Base-by-base conservation (phyloP, 2,888 invertebrate genomes). In the Macaria liturata region DNA sequence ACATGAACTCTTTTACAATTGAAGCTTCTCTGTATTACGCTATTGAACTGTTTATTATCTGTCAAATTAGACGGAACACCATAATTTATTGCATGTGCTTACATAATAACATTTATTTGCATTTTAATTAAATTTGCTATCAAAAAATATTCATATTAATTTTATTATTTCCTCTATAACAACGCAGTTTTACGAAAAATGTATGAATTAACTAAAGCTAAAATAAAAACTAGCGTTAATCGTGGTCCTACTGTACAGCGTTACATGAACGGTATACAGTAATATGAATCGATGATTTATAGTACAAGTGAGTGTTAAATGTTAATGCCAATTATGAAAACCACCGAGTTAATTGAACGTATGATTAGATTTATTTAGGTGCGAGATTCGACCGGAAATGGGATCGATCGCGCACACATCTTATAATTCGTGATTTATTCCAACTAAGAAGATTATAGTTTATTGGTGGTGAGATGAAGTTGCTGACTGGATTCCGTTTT, bases 231-330 rank as follows among this genome's bases (percentile, higher is more conserved):
- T 20, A 20, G 2, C 9, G 32, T n/a, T 3, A 49, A 54, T 47
- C 34, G 49, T 46, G 39, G 49, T 56, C 49, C 42, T 42, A 9
- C 59, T 60, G 40, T 59, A 52, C 7, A 32, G 34, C 45, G 47
- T 45, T 61, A 62, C 59, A 51, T 42, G 31, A 67, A 63, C 65
- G 66, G 61, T 66, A 20, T 20, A 63, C 64, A 46, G 49, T 54
- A 62, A 59, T 62, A 60, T 63, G 58, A 59, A 54, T 48, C 44
- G 59, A 66, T 68, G 64, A 68, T 68, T 66, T 68, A 68, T 59
- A 61, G 53, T 56, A 48, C 52, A 62, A 64, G 59, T 68, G 60
- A 64, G 62, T 66, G 45, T 62, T 68, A 58, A 63, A 61, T 66
- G 45, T 62, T 49, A 63, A 66, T 68, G 65, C 64, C 64, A 65